Evolutionary conservation across 2,113 vertebrate genomes (phyloP), one percentile per base, ranked within the genome.

Genomic region (Chascanopsetta lugubris): DNA sequence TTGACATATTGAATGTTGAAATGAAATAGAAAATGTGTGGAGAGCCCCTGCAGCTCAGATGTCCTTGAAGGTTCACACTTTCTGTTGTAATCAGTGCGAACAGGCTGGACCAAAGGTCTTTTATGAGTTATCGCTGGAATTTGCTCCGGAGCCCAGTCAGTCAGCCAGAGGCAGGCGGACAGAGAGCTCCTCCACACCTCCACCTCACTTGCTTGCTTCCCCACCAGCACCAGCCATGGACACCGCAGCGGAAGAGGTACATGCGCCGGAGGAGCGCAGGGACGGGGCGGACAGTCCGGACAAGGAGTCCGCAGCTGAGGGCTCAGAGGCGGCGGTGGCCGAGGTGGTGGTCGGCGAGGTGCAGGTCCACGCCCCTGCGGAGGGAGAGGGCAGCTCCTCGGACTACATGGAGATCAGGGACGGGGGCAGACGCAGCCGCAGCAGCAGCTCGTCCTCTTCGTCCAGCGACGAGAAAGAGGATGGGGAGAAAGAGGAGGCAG

Each of bases 41-140:
- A 38, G 13, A 13, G 12, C 3, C 15, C 10, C 32, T 34, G 32
- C 32, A 34, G 22, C 0, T 27, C 8, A 2, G 1, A 4, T 20
- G 75, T 48, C 78, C 69, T 64, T 81, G 72, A 69, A 78, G 69
- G 36, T 17, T 1, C 40, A 1, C 40, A 30, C 21, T 10, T 25
- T 55, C 22, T 64, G 58, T 65, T 48, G 71, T 32, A 48, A 59
- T 76, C 68, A 79, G 43, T 3, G 75, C 83, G 84, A 87, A 83
- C 83, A 78, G 22, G 18, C 24, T 18, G 77, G 92, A 79, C 67
- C 92, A 93, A 93, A 93, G 92, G 89, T 92, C 92, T 50, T 68
- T 77, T 61, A 61, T 77, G 71, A 81, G 80, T 86, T 69, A 82
- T 65, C 62, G 42, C 77, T 85, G 78, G 82, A 81, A 72, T 82